Evolutionary conservation across 1,140 invertebrate species (phyloP).

Genomic region (Heliconius congener): DNA sequence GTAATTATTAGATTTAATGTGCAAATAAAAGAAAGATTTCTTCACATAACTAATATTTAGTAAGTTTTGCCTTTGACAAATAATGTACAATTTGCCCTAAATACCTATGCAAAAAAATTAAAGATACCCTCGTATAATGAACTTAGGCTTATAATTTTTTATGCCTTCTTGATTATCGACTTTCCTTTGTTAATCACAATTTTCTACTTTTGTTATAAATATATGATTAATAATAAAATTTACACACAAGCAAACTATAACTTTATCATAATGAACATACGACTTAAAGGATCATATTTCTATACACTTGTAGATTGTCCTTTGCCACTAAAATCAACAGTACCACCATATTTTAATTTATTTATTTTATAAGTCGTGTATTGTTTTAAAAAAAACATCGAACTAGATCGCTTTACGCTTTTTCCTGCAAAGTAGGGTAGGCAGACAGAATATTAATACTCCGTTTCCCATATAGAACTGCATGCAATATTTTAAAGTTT

Average conservation of each 20-base stretch:
- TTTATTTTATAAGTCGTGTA: not conserved
- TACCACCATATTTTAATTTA: not conserved
- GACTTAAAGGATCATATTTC: not conserved
- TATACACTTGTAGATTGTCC: not conserved
- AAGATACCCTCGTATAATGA: not conserved
- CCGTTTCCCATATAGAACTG: too few relatives aligned
- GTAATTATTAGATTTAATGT: not conserved
- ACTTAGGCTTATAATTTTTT: not conserved
- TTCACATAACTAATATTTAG: not conserved
- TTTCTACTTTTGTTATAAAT: not conserved
- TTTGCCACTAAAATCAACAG: not conserved
- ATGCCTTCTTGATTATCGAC: not conserved
- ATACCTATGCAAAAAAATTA: not conserved
- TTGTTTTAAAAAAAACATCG: not conserved
- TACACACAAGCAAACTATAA: not conserved
- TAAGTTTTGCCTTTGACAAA: not conserved
- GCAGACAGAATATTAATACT: too few relatives aligned
- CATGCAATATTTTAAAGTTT: too few relatives aligned
- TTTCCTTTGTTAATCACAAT: not conserved
- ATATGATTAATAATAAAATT: not conserved
- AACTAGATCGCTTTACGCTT: too few relatives aligned
- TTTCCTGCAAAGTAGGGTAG: too few relatives aligned
- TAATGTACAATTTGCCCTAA: not conserved
- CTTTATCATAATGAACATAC: not conserved
- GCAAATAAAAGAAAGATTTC: not conserved